A percentile compares a stretch with the other conserved stretches of the same genome.
Evolutionary conservation across 2,797 vertebrate species (phyloP).

Genomic region (Eurystomus glaucurus): DNA sequence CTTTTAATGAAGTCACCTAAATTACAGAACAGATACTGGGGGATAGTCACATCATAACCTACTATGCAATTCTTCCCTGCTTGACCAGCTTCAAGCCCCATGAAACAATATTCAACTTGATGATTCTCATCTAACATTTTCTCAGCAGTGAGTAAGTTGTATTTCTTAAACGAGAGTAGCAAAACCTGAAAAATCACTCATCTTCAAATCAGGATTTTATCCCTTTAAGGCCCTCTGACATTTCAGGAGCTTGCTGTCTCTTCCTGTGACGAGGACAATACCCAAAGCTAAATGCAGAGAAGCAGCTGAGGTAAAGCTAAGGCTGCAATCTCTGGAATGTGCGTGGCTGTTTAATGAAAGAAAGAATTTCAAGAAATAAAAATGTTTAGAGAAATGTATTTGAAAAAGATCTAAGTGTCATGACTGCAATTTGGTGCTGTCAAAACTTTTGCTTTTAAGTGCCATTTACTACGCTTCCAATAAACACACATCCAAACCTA

Average conservation of each 20-base stretch:
- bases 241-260: neutral
- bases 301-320: neutral
- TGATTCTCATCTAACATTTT: fast-evolving
- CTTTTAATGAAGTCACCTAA: neutral
- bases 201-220: neutral
- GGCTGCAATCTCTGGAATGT: neutral
- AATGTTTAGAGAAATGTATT: too few species aligned
- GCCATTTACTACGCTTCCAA: neutral
- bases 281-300: neutral
- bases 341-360: fast-evolving
- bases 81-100: neutral
- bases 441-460: neutral
- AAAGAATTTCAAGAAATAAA: neutral
- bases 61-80: neutral
- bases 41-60: neutral
- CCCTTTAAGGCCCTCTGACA: neutral
- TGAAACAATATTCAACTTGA: neutral
- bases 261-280: neutral
- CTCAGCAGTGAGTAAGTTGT: neutral
- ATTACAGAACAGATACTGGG: fast-evolving
- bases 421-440: too few species aligned
- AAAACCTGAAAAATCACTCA: neutral
- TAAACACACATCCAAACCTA: neutral
- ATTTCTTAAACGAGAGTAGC: neutral
- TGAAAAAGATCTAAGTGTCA: too few species aligned